Base-by-base conservation (phyloP, 2,888 invertebrate genomes). In the Nomada goodeniana region DNA sequence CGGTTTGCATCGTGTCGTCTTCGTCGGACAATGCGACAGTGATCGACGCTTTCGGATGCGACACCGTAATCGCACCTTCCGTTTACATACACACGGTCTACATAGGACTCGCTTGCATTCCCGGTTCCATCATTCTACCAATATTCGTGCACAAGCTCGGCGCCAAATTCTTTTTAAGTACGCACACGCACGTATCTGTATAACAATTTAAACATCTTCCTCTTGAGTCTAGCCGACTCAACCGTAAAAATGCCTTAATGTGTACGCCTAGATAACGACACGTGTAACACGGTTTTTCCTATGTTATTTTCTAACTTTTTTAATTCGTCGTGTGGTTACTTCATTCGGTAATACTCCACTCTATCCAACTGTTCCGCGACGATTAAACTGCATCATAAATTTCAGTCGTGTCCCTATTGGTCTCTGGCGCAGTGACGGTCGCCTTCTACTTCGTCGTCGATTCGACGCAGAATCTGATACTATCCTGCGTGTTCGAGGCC, bases 131-230 rank as follows among this genome's bases (percentile, higher is more conserved):
- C 86, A 96, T 97, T 96, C 94, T 97, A 88, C 97, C 97, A 0
- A 95, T 97, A 15, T 97, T 97, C 91, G 97, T 97, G 36, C 97
- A 97, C 94, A 96, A 96, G 89, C 95, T 97, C 77, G 97, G 97
- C 44, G 96, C 97, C 53, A 97, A 97, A 93, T 97, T 97, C 94
- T 97, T 97, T 94, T 95, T 97, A 88, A 96, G 97, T 97, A 93
- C 95, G 95, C 95, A 36, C 13, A 59, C 20, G 15, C 36, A 0
- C 7, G 36, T 36, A 0, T n/a, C n/a, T n/a, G n/a, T 7, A 36
- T 0, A 36, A 36, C 36, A 36, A 36, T 36, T 36, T 7, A 0
- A 36, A 36, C 36, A 36, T 50, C 5, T 50, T 50, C 13, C 0
- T 4, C 0, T 50, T 50, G 5, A 18, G n/a, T 50, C 13, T 50